These are phyloP conservation scores for Metopia argyrocephala DNA, from an alignment of 2,888 invertebrate genomes.

Conservation along the genomic window DNA sequence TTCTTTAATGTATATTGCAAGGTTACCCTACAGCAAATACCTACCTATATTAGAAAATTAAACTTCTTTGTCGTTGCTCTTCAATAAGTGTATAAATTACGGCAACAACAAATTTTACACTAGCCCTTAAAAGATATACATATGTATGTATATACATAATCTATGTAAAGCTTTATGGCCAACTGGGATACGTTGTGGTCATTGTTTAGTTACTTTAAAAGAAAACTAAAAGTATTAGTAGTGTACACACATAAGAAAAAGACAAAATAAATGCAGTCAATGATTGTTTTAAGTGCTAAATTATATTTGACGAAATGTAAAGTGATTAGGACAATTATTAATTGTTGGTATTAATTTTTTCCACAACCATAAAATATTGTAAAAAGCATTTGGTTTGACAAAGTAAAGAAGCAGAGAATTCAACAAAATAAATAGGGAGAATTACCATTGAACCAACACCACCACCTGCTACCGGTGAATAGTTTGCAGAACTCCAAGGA, in stretches of 20 bases:
- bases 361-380: conserved; percentile 40
- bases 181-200: background rate
- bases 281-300: background rate
- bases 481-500: conserved; percentile 77
- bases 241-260: background rate
- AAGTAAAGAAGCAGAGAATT: background rate
- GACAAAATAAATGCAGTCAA: background rate
- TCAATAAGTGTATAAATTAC: too few species aligned
- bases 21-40: too few species aligned
- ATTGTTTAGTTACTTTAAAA: background rate
- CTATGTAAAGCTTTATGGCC: too few species aligned
- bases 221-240: background rate
- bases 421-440: conserved; percentile 36
- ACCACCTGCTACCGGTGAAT: conserved; percentile 71
- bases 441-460: conserved; percentile 68
- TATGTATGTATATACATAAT: too few species aligned
- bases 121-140: too few species aligned
- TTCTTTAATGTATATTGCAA: too few species aligned
- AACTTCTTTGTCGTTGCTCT: too few species aligned
- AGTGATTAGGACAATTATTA: conserved; percentile 4
- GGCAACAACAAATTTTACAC: too few species aligned
- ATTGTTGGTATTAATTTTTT: conserved; percentile 7
- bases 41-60: too few species aligned
- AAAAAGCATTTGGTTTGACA: conserved; percentile 23
- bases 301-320: background rate